A percentile compares a stretch with the other conserved stretches of the same genome.
Conservation (phyloP, 1,140 invertebrate species). For the Calliopsis andreniformis region DNA sequence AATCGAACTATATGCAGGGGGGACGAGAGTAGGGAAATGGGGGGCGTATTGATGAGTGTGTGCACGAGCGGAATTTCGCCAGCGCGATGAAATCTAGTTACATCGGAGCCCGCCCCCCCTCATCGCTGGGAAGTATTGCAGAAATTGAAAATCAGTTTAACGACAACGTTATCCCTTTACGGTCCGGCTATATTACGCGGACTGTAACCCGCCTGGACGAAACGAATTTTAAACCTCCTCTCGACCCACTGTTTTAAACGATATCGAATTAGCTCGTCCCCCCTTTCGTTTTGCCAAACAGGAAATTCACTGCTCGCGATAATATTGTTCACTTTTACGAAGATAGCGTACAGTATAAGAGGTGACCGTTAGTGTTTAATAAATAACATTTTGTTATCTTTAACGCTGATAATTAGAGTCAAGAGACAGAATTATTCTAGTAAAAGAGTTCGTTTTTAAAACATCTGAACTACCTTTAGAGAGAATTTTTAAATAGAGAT, state of each 20-base stretch:
- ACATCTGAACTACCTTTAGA: too few species aligned
- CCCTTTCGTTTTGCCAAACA: background rate
- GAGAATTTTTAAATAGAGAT: too few species aligned
- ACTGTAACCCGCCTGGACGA: conserved; percentile 18
- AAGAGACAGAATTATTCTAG: too few species aligned
- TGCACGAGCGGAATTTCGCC: conserved; percentile 30
- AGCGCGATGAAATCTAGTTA: conserved; percentile 51
- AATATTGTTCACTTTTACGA: background rate
- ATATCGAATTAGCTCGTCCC: background rate
- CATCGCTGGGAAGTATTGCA: conserved; percentile 39
- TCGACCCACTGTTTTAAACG: conserved; percentile 24
- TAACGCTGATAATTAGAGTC: too few species aligned
- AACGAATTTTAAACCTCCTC: conserved; percentile 2
- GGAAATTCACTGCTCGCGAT: background rate
- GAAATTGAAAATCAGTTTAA: conserved; percentile 58
- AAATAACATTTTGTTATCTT: too few species aligned
- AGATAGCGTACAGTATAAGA: too few species aligned
- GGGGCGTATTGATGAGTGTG: conserved; percentile 15
- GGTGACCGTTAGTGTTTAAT: too few species aligned
- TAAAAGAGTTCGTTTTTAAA: too few species aligned
- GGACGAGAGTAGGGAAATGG: too few species aligned
- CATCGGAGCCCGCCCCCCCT: background rate
- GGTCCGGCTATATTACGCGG: conserved; percentile 29
- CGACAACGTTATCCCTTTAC: conserved; percentile 21
- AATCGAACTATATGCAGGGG: conserved; percentile 53